A percentile compares a stretch with the other conserved stretches of the same genome.
Evolutionary conservation across 1,140 invertebrate species (phyloP).

Genomic region (Penaeus vannamei): DNA sequence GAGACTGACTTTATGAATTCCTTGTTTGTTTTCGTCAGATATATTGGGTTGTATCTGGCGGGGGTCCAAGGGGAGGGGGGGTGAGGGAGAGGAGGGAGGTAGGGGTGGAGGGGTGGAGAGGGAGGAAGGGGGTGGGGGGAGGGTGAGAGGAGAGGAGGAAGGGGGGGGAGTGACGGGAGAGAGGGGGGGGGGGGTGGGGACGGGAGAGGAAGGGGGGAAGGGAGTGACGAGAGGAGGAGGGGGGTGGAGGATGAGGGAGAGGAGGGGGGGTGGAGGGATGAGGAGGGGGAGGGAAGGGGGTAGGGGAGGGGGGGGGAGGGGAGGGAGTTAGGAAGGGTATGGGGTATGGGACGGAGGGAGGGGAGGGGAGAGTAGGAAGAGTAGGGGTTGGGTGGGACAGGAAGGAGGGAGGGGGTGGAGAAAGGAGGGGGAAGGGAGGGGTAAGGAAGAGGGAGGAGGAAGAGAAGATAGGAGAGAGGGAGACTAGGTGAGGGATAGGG

Average conservation of each 20-base stretch:
- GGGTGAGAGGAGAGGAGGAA: neutral
- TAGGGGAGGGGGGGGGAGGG: too few relatives aligned
- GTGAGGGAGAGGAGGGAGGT: neutral
- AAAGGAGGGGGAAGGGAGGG: neutral
- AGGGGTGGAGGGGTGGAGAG: neutral
- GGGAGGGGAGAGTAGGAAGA: neutral
- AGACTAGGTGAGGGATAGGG: neutral
- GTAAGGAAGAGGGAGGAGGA: neutral
- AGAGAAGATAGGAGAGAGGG: neutral
- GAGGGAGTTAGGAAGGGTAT: neutral
- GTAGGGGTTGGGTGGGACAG: neutral
- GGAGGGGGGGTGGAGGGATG: too few relatives aligned
- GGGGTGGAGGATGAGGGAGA: too few relatives aligned
- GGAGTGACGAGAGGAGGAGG: neutral
- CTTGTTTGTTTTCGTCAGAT: conserved; percentile 42
- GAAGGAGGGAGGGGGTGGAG: neutral
- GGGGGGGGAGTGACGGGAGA: neutral
- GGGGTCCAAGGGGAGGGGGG: neutral
- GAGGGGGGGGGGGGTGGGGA: neutral
- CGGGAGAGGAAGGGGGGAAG: neutral
- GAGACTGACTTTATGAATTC: conserved; percentile 39
- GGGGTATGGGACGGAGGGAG: too few relatives aligned
- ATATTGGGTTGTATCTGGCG: conserved; percentile 9
- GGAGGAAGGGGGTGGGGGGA: neutral
- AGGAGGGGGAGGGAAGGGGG: too few relatives aligned